These are phyloP conservation scores for Cephus pulcher DNA, from an alignment of 2,888 invertebrate species.

Conservation along the genomic window DNA sequence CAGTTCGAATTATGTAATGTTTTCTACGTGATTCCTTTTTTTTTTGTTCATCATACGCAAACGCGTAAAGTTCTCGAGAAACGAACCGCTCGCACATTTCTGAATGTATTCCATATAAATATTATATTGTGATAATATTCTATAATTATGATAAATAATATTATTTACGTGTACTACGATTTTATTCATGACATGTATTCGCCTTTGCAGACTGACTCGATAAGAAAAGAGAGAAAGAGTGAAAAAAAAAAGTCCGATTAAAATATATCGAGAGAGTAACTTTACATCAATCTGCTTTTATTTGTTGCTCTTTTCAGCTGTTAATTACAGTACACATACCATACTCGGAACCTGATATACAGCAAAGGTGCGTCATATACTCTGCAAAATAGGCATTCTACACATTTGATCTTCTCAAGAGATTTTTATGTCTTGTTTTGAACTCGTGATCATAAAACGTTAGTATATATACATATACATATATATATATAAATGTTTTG, in stretches of 20 bases:
- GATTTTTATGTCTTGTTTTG: conserved; percentile 7
- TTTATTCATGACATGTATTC: conserved; percentile 28
- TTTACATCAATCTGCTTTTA: conserved; percentile 5
- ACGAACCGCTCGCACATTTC: conserved; percentile 28
- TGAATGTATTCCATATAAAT: conserved; percentile 56
- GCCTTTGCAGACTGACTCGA: conserved; percentile 28
- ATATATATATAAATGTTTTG: conserved; percentile 30
- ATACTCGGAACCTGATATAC: conserved; percentile 2
- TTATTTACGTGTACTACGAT: conserved; percentile 30
- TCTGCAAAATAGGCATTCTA: conserved; percentile 50
- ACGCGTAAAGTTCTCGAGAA: background rate
- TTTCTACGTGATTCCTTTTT: background rate
- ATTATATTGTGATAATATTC: conserved; percentile 61
- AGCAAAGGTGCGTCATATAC: conserved; percentile 44
- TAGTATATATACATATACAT: conserved; percentile 19
- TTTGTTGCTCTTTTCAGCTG: background rate
- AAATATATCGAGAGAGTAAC: conserved; percentile 10
- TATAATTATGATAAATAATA: conserved; percentile 40
- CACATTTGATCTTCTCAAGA: conserved; percentile 30
- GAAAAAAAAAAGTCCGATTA: background rate
- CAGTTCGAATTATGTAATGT: background rate
- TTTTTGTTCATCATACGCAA: background rate
- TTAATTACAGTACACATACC: conserved; percentile 1
- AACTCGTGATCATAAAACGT: conserved; percentile 29
- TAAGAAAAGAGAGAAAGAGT: conserved; percentile 1